phyloP scores from a whole-genome alignment of 1,140 invertebrate genomes.

The Diabrotica virgifera region DNA sequence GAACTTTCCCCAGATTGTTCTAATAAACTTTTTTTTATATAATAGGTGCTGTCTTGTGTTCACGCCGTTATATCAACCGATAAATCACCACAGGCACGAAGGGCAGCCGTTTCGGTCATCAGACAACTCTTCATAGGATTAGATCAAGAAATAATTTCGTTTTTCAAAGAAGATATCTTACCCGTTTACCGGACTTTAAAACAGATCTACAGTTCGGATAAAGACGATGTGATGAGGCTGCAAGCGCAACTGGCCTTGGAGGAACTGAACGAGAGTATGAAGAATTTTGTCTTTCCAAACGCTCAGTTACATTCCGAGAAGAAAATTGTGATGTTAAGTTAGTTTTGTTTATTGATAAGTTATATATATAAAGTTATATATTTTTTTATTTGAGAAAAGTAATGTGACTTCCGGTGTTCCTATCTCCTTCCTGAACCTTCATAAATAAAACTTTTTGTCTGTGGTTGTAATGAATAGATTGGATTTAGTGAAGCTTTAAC shows the following conservation, averaged over 20 bases:
- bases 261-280: conserved; percentile 70
- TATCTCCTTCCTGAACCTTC: no score
- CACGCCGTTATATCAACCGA: conserved; percentile 66
- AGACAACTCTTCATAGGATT: conserved; percentile 70
- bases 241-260: conserved; percentile 74
- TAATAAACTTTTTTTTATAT: conserved; percentile 13
- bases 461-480: no score
- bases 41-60: conserved; percentile 68
- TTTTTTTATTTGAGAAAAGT: no score
- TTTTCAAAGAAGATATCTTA: conserved; percentile 63
- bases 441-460: no score
- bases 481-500: no score
- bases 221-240: conserved; percentile 66
- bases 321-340: conserved; percentile 55
- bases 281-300: conserved; percentile 58
- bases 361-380: no score
- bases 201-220: conserved; percentile 58
- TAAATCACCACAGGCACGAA: conserved; percentile 65
- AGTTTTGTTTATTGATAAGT: no score
- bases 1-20: neutral
- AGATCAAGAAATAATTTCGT: conserved; percentile 62
- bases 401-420: no score
- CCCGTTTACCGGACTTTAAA: conserved; percentile 71
- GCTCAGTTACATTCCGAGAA: conserved; percentile 56
- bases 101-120: conserved; percentile 75